Percentiles rank a stretch among this genome's conserved stretches.
These are phyloP conservation scores for Pecten maximus DNA, from an alignment of 2,888 invertebrate species.

Conservation along the genomic window DNA sequence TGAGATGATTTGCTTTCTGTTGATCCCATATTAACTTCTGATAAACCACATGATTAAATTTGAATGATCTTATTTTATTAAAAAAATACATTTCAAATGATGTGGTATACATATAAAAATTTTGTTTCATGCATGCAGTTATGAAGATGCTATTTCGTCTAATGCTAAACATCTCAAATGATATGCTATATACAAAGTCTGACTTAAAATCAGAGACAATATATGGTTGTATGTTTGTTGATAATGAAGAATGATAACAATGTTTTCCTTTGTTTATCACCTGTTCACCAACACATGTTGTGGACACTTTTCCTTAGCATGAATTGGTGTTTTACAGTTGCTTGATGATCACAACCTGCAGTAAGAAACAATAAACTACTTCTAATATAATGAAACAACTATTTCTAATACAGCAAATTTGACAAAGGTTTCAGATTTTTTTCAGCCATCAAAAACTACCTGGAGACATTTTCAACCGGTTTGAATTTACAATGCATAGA, in stretches of 20 bases:
- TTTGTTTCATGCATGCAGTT: constrained; percentile 10
- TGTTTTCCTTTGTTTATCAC: not conserved
- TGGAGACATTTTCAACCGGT: no score
- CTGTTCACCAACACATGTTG: constrained; percentile 18
- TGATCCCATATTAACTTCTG: constrained; percentile 13
- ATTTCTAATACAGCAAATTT: no score
- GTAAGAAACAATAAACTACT: not conserved
- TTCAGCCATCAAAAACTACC: no score
- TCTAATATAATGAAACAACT: no score
- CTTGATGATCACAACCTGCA: not conserved
- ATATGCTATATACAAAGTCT: not conserved
- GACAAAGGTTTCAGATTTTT: no score
- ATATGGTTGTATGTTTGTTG: not conserved
- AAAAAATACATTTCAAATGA: not conserved
- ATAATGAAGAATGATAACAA: constrained; percentile 11
- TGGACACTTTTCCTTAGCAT: constrained; percentile 8
- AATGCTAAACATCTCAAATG: not conserved
- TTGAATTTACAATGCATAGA: no score
- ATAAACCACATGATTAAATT: not conserved
- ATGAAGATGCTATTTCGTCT: not conserved
- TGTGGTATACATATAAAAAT: not conserved
- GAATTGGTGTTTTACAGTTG: not conserved
- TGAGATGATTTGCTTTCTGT: not conserved
- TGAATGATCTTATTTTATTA: constrained; percentile 21
- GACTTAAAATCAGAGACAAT: not conserved